A percentile compares a stretch with the other conserved stretches of the same genome.
These are phyloP conservation scores for Meteorus sp. DNA, from an alignment of 1,140 invertebrate species.

Conservation along the genomic window DNA sequence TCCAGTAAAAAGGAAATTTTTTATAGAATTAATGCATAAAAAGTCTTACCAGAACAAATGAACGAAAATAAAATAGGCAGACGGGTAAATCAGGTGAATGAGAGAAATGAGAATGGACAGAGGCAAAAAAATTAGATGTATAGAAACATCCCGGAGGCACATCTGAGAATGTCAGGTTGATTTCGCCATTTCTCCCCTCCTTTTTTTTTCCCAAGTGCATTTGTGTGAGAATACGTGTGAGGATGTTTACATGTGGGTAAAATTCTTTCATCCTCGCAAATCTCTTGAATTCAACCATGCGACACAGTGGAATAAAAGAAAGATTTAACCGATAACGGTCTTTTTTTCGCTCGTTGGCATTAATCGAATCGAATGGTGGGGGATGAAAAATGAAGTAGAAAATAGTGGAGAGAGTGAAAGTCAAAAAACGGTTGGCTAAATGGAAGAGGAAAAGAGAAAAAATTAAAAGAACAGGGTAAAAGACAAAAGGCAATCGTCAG, in stretches of 20 bases:
- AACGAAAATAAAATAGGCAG: background rate
- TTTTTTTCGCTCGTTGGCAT: slow-evolving; percentile 16
- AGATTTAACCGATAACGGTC: background rate
- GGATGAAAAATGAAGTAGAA: slow-evolving; percentile 11
- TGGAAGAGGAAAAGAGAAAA: background rate
- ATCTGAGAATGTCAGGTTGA: slow-evolving; percentile 35
- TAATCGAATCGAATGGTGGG: slow-evolving; percentile 30
- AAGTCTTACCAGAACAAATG: background rate
- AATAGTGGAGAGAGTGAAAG: background rate
- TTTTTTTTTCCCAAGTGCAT: background rate
- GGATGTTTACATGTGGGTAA: too few relatives aligned
- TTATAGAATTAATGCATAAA: slow-evolving; percentile 2
- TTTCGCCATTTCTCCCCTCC: slow-evolving; percentile 1
- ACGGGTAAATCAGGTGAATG: background rate
- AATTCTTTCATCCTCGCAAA: background rate
- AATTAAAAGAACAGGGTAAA: background rate
- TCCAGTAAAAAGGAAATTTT: too few relatives aligned
- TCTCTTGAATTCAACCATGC: background rate
- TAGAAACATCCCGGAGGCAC: background rate
- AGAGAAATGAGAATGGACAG: background rate
- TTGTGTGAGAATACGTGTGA: background rate
- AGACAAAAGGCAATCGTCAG: slow-evolving; percentile 8
- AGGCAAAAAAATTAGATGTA: background rate
- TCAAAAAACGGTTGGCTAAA: background rate
- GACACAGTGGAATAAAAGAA: background rate